phyloP scores from a whole-genome alignment of 2,888 invertebrate genomes.

The Diarsia rubi region DNA sequence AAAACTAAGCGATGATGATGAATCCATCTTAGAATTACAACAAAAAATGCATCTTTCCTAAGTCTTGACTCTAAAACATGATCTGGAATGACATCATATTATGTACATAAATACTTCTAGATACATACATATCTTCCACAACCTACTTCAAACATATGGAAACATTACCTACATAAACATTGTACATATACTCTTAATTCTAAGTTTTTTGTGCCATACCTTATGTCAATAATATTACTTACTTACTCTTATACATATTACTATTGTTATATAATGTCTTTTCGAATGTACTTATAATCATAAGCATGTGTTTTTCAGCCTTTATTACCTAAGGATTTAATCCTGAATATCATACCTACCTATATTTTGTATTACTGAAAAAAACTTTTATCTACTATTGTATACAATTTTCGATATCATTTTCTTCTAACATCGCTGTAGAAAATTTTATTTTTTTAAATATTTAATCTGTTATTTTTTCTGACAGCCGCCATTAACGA shows the following conservation, averaged over 20 bases:
- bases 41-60: slow-evolving; percentile 28
- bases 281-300: slow-evolving; percentile 44
- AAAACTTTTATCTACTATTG: neutral
- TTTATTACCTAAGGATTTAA: slow-evolving; percentile 12
- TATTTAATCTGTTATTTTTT: slow-evolving; percentile 41
- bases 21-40: slow-evolving; percentile 18
- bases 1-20: neutral
- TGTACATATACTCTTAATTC: slow-evolving; percentile 54
- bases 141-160: slow-evolving; percentile 54
- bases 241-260: slow-evolving; percentile 15
- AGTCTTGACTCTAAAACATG: slow-evolving; percentile 55
- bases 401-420: slow-evolving; percentile 48
- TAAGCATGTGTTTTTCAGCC: slow-evolving; percentile 51
- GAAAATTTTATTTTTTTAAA: too few species aligned
- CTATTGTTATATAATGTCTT: slow-evolving; percentile 29
- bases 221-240: slow-evolving; percentile 41
- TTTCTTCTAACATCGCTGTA: slow-evolving; percentile 28
- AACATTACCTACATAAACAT: slow-evolving; percentile 59
- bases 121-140: slow-evolving; percentile 58
- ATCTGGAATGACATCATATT: slow-evolving; percentile 58
- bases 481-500: slow-evolving; percentile 89
- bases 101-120: slow-evolving; percentile 57
- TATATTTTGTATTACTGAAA: slow-evolving; percentile 9
- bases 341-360: slow-evolving; percentile 25
- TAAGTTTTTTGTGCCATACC: slow-evolving; percentile 58